Evolutionary conservation across 2,888 invertebrate species (phyloP), one percentile per base, ranked within the genome.

Genomic region (Spatulosminthurus flaviceps): DNA sequence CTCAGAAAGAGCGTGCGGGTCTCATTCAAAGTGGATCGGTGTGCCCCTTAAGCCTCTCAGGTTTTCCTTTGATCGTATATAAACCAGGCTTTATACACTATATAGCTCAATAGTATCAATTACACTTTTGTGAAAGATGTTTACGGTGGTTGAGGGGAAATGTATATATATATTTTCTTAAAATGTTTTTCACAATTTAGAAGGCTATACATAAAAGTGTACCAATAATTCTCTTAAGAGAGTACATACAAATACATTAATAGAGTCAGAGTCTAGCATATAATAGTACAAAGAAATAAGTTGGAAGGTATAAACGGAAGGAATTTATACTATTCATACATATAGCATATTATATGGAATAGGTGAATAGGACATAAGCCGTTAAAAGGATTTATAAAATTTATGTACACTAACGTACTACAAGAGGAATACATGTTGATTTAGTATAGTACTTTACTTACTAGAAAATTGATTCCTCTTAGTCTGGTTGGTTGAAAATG

Each of bases 1-100:
- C 51, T 13, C 4, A 22, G 72, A 72, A 72, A 21, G 72, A 72
- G 41, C 72, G 72, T 72, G 72, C 72, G 72, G 72, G 22, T 42
- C 64, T 26, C 64, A 26, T 64, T 26, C 22, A 64, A 64, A 64
- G 26, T 64, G 26, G 51, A 19, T n/a, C 51, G 51, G 7, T 51
- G 5, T 51, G 51, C 51, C 51, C 51, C 51, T 51, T 51, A 51
- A 51, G 51, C 51, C 51, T 51, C 1, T 51, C 16, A 41, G 13
- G 13, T n/a, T 2, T 51, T 16, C 16, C 16, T 51, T 51, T 19
- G 16, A 51, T 51, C 16, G 51, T 51, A 51, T n/a, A 13, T n/a
- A n/a, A n/a, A n/a, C n/a, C n/a, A n/a, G n/a, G n/a, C n/a, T 4
- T 51, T n/a, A 51, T 51, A 51, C 9, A 2, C 4, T 51, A 11